A percentile compares a stretch with the other conserved stretches of the same genome.
Evolutionary conservation across 2,113 vertebrate species (phyloP).

Genomic region (Phyllostomus discolor): DNA sequence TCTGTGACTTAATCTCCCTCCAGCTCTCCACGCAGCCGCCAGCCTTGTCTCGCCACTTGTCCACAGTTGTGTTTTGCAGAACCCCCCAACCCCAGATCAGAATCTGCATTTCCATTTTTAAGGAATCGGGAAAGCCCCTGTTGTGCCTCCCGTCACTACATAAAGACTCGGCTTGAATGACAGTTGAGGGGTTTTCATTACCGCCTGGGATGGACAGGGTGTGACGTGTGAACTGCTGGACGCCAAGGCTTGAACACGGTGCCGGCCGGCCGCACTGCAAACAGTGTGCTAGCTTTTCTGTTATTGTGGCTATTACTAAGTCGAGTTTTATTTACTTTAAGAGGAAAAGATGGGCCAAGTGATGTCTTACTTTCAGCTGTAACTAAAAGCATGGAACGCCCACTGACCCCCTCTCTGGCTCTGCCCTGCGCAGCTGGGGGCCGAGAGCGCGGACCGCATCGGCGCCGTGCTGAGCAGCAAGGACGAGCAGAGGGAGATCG

Average conservation of each 20-base stretch:
- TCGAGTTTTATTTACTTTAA: not conserved
- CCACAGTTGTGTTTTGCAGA: not conserved
- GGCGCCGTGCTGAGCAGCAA: slow-evolving; percentile 96
- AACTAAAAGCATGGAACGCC: not conserved
- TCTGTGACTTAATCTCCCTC: not conserved
- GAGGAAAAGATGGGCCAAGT: not conserved
- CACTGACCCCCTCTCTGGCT: not conserved
- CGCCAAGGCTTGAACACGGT: not conserved
- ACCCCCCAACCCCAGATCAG: not conserved
- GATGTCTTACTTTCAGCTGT: slow-evolving; percentile 7
- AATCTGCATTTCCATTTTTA: not conserved
- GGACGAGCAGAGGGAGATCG: slow-evolving; percentile 96
- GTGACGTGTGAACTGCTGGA: not conserved
- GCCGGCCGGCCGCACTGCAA: not conserved
- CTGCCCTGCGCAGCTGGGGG: slow-evolving; percentile 86
- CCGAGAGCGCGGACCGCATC: slow-evolving; percentile 95
- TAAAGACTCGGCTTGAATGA: slow-evolving; percentile 6
- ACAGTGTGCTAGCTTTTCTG: not conserved
- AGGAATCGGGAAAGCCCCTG: not conserved
- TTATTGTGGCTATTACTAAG: not conserved
- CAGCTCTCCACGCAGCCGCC: not conserved
- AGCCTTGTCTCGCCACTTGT: not conserved
- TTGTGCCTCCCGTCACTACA: not conserved
- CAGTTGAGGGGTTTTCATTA: not conserved
- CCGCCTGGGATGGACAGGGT: not conserved